Conservation (phyloP, 2,888 invertebrate species). For the Cantharis rufa region DNA sequence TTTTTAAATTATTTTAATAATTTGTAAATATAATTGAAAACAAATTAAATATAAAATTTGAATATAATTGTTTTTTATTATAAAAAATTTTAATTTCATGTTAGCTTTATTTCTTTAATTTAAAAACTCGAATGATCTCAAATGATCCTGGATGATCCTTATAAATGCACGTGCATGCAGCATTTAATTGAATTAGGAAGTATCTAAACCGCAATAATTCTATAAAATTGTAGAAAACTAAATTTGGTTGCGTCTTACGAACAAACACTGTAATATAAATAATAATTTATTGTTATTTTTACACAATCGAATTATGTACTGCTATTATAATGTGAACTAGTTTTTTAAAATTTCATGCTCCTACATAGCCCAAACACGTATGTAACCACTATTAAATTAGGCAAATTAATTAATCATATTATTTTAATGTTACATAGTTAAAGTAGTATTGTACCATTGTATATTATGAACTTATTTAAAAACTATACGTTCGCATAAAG, state of each 20-base stretch:
- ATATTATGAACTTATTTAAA: slow-evolving; percentile 7
- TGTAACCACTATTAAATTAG: neutral
- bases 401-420: neutral
- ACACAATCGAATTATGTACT: neutral
- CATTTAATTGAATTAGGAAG: neutral
- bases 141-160: neutral
- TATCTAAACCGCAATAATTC: neutral
- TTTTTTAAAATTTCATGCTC: neutral
- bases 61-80: neutral
- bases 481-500: slow-evolving; percentile 10
- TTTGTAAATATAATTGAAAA: too few relatives aligned
- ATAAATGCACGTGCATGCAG: neutral
- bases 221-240: neutral
- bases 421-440: neutral
- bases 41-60: neutral
- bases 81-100: neutral
- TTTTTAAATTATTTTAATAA: too few relatives aligned
- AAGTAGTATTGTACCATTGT: neutral
- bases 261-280: neutral
- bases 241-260: neutral
- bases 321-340: neutral
- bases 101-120: neutral
- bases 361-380: neutral
- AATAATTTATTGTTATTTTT: neutral
- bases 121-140: neutral